phyloP scores from a whole-genome alignment of 2,797 vertebrate species.

The Botia kubotai region DNA sequence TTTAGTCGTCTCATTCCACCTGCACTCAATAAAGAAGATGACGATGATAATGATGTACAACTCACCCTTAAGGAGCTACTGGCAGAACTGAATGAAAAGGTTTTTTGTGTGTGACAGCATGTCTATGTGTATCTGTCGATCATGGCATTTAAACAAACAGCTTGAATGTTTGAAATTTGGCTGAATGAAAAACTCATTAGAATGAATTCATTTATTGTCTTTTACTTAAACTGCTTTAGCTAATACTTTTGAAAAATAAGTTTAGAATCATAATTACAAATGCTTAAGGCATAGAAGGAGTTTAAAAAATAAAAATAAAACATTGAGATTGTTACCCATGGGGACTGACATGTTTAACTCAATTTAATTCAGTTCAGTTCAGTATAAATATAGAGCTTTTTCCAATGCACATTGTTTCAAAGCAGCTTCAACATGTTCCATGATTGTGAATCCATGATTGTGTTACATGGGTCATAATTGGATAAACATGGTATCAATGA shows the following conservation, averaged over 20 bases:
- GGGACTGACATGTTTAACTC: too few species aligned
- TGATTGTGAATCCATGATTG: too few species aligned
- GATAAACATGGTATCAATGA: too few species aligned
- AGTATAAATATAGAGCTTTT: too few species aligned
- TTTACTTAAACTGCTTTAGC: background rate
- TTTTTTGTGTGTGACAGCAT: slow-evolving; percentile 33
- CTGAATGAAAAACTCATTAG: background rate
- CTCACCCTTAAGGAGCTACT: slow-evolving; percentile 78
- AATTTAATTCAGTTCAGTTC: too few species aligned
- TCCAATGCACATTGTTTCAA: too few species aligned
- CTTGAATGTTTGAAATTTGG: background rate
- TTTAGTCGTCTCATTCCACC: slow-evolving; percentile 81
- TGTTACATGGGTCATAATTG: too few species aligned
- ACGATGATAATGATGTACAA: slow-evolving; percentile 70
- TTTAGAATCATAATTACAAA: too few species aligned
- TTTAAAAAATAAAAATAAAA: too few species aligned
- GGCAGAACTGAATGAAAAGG: slow-evolving; percentile 77
- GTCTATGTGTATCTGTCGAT: background rate
- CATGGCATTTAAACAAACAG: slow-evolving; percentile 1
- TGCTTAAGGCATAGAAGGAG: too few species aligned
- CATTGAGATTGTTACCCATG: too few species aligned
- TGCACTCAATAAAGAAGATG: slow-evolving; percentile 62
- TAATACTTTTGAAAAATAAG: background rate
- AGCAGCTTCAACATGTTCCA: too few species aligned
- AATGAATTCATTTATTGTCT: background rate